phyloP scores from a whole-genome alignment of 1,140 invertebrate genomes.

The Drosophila asahinai region DNA sequence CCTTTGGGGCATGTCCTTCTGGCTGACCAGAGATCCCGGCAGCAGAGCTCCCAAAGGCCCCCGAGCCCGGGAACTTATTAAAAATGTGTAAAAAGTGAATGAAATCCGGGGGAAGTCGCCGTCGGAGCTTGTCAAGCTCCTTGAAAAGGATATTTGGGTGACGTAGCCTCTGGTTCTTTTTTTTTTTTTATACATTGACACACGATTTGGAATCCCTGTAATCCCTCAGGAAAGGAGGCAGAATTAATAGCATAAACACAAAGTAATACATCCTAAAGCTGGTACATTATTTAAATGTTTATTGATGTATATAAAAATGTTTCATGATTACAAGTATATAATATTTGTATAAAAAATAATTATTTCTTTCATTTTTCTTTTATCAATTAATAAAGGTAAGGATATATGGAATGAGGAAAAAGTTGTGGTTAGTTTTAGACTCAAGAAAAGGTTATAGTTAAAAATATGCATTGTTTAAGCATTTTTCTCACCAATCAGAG shows the following conservation, averaged over 20 bases:
- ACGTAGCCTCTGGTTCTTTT: too few species aligned
- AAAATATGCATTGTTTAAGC: too few species aligned
- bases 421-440: too few species aligned
- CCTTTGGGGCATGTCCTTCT: conserved; percentile 56
- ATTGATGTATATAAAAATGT: background rate
- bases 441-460: too few species aligned
- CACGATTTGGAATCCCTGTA: background rate
- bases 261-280: background rate
- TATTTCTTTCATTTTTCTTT: background rate
- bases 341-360: background rate
- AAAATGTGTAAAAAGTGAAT: conserved; percentile 42
- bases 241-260: background rate
- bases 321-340: background rate
- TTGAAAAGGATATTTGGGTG: conserved; percentile 13
- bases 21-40: conserved; percentile 51
- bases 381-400: background rate
- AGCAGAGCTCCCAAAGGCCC: background rate
- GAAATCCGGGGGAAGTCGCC: conserved; percentile 21
- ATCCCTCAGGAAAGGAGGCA: background rate
- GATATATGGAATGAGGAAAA: too few species aligned
- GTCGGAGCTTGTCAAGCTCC: conserved; percentile 12
- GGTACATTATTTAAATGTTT: background rate
- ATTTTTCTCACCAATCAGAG: background rate
- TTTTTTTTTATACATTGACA: background rate
- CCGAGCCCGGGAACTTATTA: conserved; percentile 25